phyloP scores from a whole-genome alignment of 2,888 invertebrate genomes.

The Scaptomyza tumidula region DNA sequence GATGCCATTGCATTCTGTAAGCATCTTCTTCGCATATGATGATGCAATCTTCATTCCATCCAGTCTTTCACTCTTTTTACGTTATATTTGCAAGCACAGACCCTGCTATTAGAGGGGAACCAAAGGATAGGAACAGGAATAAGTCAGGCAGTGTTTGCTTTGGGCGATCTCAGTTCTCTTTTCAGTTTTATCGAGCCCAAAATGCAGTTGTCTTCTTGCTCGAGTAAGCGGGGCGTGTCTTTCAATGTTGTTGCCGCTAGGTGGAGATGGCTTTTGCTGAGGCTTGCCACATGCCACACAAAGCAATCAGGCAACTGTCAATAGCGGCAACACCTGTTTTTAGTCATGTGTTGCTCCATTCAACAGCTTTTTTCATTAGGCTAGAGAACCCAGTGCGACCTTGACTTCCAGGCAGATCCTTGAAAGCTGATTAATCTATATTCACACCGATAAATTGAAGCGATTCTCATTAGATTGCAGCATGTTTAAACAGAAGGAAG shows the following conservation, averaged over 20 bases:
- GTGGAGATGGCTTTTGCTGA: slow-evolving; percentile 11
- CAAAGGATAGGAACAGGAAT: slow-evolving; percentile 39
- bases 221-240: slow-evolving; percentile 55
- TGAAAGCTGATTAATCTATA: slow-evolving; percentile 20
- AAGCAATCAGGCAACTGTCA: slow-evolving; percentile 72
- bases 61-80: slow-evolving; percentile 15
- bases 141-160: slow-evolving; percentile 61
- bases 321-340: slow-evolving; percentile 68
- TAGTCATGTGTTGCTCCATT: slow-evolving; percentile 29
- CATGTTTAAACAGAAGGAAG: slow-evolving; percentile 4
- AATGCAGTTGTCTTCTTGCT: slow-evolving; percentile 73
- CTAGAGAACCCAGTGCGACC: slow-evolving; percentile 44
- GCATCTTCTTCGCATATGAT: slow-evolving; percentile 23
- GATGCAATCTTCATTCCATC: slow-evolving; percentile 61
- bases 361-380: slow-evolving; percentile 17
- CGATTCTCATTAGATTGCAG: slow-evolving; percentile 17
- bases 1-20: slow-evolving; percentile 38
- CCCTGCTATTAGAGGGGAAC: slow-evolving; percentile 55
- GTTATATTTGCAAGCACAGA: slow-evolving; percentile 55
- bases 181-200: slow-evolving; percentile 22
- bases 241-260: slow-evolving; percentile 27
- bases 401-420: slow-evolving; percentile 39
- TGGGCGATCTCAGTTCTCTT: slow-evolving; percentile 61
- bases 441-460: slow-evolving; percentile 34
- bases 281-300: slow-evolving; percentile 65